Evolutionary conservation across 2,113 vertebrate species (phyloP), one percentile per base, ranked within the genome.

Genomic region (Gulo gulo): DNA sequence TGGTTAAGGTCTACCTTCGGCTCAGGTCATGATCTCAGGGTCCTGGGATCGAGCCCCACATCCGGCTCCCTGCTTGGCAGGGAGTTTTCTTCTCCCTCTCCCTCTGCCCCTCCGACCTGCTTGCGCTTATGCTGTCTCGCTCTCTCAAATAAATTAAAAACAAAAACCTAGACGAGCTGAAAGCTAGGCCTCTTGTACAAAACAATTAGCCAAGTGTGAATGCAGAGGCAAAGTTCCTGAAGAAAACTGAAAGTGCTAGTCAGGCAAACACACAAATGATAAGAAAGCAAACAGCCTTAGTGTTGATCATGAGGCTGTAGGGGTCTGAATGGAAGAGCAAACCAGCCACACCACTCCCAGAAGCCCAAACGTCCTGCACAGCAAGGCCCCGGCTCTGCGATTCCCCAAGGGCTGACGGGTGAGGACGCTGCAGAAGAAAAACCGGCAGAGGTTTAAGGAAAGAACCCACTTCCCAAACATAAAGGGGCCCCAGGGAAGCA

Each of bases 121-220:
- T 67, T 67, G 34, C 3, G 2, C 7, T 67, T n/a, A 8, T 1
- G 1, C 15, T n/a, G 31, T 67, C 34, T n/a, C 14, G 1, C 34
- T 67, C 65, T 67, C 65, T 67, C 34, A n/a, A 67, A 67, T 34
- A 34, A n/a, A n/a, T 67, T 67, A n/a, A 67, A 67, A 67, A n/a
- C 63, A 67, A 67, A 76, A 26, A 45, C 24, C 73, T 45, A 26
- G 71, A 73, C 0, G 1, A 36, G 23, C 71, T 74, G 36, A 74
- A 74, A 42, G 71, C 71, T 42, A 29, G 73, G 39, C 24, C 73
- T 76, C 73, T 45, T 45, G 73, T 45, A 76, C 24, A 26, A 74
- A 74, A 74, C 39, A 29, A 45, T 8, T 74, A 74, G 73, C 39
- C 73, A 76, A 45, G 39, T 45, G 24, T 45, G 24, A 76, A 76